Evolutionary conservation across 2,888 invertebrate species (phyloP).

Genomic region (Morpho achilles): DNA sequence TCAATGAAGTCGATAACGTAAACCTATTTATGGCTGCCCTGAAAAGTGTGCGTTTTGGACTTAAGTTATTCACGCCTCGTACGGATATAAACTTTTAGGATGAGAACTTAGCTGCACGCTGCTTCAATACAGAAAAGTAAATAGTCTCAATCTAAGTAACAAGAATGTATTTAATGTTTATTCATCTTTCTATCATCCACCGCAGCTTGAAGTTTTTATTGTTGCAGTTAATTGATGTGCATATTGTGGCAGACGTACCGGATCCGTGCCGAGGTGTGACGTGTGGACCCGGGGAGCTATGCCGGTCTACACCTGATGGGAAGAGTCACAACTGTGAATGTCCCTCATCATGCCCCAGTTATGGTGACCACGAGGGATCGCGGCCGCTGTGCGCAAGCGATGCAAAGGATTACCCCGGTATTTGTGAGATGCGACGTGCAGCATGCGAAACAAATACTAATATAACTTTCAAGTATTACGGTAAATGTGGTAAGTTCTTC

Average conservation of each 20-base stretch:
- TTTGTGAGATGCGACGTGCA: conserved; percentile 89
- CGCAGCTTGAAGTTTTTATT: conserved; percentile 26
- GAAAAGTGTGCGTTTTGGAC: too few species aligned
- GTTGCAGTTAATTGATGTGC: conserved; percentile 35
- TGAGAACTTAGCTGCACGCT: too few species aligned
- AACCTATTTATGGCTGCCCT: background rate
- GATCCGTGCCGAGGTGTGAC: conserved; percentile 88
- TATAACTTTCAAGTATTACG: conserved; percentile 89
- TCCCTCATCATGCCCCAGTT: conserved; percentile 87
- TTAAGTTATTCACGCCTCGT: too few species aligned
- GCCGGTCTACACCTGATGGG: conserved; percentile 84
- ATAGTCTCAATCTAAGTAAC: too few species aligned
- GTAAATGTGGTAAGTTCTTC: conserved; percentile 89
- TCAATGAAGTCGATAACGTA: background rate
- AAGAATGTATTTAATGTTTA: too few species aligned
- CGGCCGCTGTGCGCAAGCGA: conserved; percentile 91
- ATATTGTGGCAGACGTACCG: conserved; percentile 63
- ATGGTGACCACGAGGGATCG: conserved; percentile 90
- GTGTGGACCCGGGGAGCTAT: conserved; percentile 90
- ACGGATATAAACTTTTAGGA: too few species aligned
- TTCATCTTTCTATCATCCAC: too few species aligned
- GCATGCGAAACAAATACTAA: conserved; percentile 87
- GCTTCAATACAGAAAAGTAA: too few species aligned
- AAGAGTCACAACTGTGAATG: conserved; percentile 87
- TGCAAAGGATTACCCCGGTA: conserved; percentile 89